Evolutionary conservation across 2,888 invertebrate species (phyloP), one percentile per base, ranked within the genome.

Genomic region (Cheilosia urbana): DNA sequence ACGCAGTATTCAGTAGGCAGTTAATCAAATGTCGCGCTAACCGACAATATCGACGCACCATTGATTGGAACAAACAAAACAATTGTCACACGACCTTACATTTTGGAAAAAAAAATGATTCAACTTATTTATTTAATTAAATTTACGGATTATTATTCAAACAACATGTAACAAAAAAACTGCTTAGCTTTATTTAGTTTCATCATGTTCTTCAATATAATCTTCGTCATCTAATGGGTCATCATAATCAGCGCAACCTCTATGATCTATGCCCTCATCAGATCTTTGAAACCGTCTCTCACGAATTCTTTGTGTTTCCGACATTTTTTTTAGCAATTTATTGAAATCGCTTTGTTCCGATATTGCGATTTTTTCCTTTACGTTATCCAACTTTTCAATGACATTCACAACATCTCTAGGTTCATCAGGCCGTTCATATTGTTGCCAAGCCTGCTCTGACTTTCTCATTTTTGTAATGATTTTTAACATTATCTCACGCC

Each of bases 401-500:
- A 51, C 15, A 17, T 2, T 60, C 2, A 6, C 34, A 1, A n/a
- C 9, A 1, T 34, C 71, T 19, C 30, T 17, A n/a, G 9, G 11
- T 24, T 58, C 34, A 57, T 63, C 53, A 42, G 45, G 37, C 34
- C 15, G 30, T 2, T 53, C 53, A 40, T 81, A 47, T n/a, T 68
- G 34, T 27, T 68, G 89, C 95, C 94, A 95, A 0, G 94, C 94
- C 3, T 93, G 93, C 76, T 92, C 93, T 0, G 93, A 93, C 88
- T 93, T 94, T 66, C 93, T 93, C 89, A 94, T 92, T 27, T 94
- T 93, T 0, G 92, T 92, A 11, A 93, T 72, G 1, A 95, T 92
- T 65, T 93, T 92, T 47, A 92, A 93, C 94, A 96, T 94, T 53
- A 96, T 95, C 73, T 92, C 92, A 0, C 92, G 91, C 88, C 96